Base-by-base conservation (phyloP, 2,113 vertebrate genomes). In the Boulengerochromis microlepis region DNA sequence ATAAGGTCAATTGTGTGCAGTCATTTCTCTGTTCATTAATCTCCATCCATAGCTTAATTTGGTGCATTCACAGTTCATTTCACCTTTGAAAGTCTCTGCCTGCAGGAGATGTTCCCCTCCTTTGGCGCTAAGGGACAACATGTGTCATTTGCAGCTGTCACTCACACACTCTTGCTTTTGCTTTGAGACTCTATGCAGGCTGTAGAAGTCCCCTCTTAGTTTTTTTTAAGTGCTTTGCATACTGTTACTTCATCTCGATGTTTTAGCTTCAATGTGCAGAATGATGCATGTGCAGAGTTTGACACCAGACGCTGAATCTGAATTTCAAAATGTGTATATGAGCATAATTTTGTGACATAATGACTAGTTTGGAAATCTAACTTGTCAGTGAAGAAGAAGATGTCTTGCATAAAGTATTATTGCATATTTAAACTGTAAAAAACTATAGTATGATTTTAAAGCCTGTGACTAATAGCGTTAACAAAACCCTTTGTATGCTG, bases 141-240 rank as follows among this genome's bases (percentile, higher is more conserved):
- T 33, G 66, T 93, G 93, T 87, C 90, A 89, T 84, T 87, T 91
- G 84, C 92, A 94, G 59, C 91, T 84, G 90, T 86, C 26, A 16
- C 35, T 35, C 69, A 78, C 18, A 66, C 18, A 0, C 33, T 26
- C 71, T 31, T 33, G 19, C 54, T 2, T 35, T 50, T 59, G 24
- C 85, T 71, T 71, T 71, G 19, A 87, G 40, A 12, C 4, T 42
- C 15, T 59, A 6, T 56, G 18, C 6, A 38, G 47, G 40, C 42
- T 19, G 42, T 22, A 50, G 19, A 81, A 54, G 26, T 16, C 8
- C 0, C 24, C 15, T 69, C n/a, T 66, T 11, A 42, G 5, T 31
- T 45, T 45, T 71, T 71, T 74, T 19, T 9, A 76, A 85, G 22
- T 10, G 31, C 54, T 57, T 61, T 8, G 10, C 47, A 29, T 15